Percentiles rank a stretch among this genome's conserved stretches.
Conservation (phyloP, 2,888 invertebrate genomes). For the Torymus aiolomorphi region DNA sequence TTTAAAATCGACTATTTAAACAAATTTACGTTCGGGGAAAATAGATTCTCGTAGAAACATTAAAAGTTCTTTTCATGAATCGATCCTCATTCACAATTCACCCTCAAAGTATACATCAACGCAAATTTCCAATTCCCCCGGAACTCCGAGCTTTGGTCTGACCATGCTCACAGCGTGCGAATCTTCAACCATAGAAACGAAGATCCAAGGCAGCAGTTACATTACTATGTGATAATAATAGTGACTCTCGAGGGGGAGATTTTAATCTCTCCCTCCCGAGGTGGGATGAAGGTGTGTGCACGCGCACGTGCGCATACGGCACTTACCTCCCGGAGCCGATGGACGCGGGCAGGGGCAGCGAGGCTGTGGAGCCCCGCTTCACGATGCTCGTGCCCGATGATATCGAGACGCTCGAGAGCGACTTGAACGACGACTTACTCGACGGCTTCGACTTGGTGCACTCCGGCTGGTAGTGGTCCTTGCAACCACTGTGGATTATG, state of each 20-base stretch:
- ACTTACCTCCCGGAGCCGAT: conserved; percentile 72
- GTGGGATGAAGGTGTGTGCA: no score
- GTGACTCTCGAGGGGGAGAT: conserved; percentile 16
- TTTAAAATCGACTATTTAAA: no score
- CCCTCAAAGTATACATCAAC: background rate
- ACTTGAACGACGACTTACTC: conserved; percentile 72
- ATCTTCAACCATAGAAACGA: conserved; percentile 69
- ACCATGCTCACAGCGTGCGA: conserved; percentile 71
- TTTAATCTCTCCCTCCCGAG: no score
- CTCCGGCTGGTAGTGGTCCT: conserved; percentile 88
- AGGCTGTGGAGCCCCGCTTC: conserved; percentile 72
- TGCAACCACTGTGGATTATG: conserved; percentile 86
- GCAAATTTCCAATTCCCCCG: conserved; percentile 46
- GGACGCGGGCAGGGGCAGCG: conserved; percentile 69
- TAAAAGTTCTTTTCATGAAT: no score
- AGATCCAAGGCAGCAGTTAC: conserved; percentile 65
- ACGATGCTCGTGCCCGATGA: conserved; percentile 66
- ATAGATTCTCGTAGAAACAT: no score
- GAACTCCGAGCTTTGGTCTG: conserved; percentile 66
- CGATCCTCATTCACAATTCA: background rate
- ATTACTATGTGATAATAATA: conserved; percentile 56
- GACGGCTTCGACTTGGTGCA: conserved; percentile 83
- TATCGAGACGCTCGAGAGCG: conserved; percentile 69
- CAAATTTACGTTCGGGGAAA: no score
- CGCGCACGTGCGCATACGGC: conserved; percentile 11